These are phyloP conservation scores for Pollimyrus isidori DNA, from an alignment of 2,113 vertebrate genomes.

Conservation along the genomic window DNA sequence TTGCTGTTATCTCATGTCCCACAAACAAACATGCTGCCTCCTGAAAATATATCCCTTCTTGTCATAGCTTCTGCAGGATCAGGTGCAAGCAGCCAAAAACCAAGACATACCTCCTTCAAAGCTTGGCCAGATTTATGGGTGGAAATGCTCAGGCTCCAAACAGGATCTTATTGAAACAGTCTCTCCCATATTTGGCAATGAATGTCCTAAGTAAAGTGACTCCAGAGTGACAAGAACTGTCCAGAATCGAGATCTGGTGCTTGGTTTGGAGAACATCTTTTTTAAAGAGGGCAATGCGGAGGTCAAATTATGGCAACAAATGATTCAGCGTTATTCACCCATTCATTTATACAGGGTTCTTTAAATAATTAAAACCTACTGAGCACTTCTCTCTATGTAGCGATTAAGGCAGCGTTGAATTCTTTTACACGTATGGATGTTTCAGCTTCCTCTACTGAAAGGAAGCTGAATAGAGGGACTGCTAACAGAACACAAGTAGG, in stretches of 20 bases:
- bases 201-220: conserved; percentile 13
- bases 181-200: background rate
- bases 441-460: background rate
- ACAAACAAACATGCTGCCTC: conserved; percentile 1
- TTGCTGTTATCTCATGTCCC: conserved; percentile 17
- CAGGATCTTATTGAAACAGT: background rate
- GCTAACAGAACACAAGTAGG: background rate
- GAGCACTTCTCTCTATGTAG: conserved; percentile 3
- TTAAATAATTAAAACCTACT: background rate
- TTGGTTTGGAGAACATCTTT: conserved; percentile 23
- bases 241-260: conserved; percentile 31
- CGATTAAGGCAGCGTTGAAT: background rate
- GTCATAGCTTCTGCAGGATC: background rate
- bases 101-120: background rate
- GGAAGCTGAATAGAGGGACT: background rate
- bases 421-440: background rate
- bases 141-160: background rate
- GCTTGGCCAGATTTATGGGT: background rate
- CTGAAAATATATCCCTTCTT: conserved; percentile 23
- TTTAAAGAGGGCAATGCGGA: conserved; percentile 5
- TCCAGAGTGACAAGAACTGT: conserved; percentile 26
- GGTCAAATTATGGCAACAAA: conserved; percentile 17
- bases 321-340: background rate
- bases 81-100: conserved; percentile 9
- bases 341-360: background rate